Evolutionary conservation across 2,113 vertebrate species (phyloP), one percentile per base, ranked within the genome.

Genomic region (Passer domesticus): DNA sequence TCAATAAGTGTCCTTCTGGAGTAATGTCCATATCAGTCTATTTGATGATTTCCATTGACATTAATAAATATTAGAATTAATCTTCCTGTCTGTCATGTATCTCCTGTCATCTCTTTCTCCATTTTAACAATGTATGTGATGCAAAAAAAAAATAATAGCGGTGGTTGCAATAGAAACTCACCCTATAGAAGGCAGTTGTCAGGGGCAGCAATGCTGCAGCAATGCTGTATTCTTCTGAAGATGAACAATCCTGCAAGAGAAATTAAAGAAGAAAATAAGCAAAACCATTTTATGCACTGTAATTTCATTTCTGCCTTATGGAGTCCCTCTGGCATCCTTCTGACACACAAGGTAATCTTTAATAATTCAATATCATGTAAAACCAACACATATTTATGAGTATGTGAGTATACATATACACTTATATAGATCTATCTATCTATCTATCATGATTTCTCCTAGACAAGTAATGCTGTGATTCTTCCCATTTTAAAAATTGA

Each of bases 151-250:
- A 7, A n/a, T 10, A 80, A 46, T 8, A 80, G 74, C 16, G 82
- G 41, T 35, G 14, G 47, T 50, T 94, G 35, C 75, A 74, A 53
- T 21, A n/a, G 73, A 33, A 77, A 96, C 99, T 99, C 97, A 99
- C 99, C 98, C 99, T 98, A 94, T 99, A 99, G 97, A 99, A 99
- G 81, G 98, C 99, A 79, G 99, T 99, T 4, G 98, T 99, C 94
- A 99, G 97, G 76, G 99, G 99, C 64, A 99, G 98, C 85, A 99
- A 96, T 1, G 99, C 98, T 80, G 99, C 98, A 90, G 99, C 99
- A 89, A 99, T 98, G 13, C 96, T 98, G 85, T 98, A 99, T 94
- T 99, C 99, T 95, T 99, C 99, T 46, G 99, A 99, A 97, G 98
- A 99, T 63, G 99, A 99, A 95, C 99, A 99, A 97, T 99, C 99